Evolutionary conservation across 2,113 vertebrate species (phyloP).

Genomic region (Rhipidura dahli): DNA sequence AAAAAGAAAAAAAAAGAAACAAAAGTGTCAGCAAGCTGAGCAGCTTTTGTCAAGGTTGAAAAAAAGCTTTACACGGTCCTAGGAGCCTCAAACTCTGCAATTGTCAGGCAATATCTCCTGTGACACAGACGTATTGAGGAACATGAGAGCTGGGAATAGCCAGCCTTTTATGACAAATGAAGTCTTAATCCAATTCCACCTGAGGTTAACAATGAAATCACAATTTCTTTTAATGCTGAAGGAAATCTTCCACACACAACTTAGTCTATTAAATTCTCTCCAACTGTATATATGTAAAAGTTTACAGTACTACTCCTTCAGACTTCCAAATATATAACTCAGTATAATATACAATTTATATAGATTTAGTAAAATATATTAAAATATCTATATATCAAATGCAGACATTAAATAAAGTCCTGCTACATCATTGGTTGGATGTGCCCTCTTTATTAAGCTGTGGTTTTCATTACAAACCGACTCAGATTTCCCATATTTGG

Average conservation of each 20-base stretch:
- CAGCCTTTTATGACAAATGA: not conserved
- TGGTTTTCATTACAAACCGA: not conserved
- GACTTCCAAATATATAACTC: not conserved
- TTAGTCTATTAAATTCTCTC: not conserved
- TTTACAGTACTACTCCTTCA: not conserved
- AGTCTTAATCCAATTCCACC: not conserved
- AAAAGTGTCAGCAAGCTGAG: not conserved
- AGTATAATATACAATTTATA: not conserved
- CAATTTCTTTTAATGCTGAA: not conserved
- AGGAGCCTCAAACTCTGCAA: not conserved
- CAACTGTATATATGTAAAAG: not conserved
- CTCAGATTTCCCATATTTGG: not conserved
- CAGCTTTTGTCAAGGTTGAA: not conserved
- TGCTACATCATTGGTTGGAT: not conserved
- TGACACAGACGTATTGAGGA: not conserved
- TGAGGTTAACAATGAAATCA: not conserved
- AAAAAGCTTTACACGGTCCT: not conserved
- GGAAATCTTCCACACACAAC: not conserved
- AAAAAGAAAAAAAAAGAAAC: not conserved
- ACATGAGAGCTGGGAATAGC: not conserved
- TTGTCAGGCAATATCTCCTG: not conserved
- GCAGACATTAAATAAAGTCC: not conserved
- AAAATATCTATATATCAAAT: not conserved
- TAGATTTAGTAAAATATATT: not conserved
- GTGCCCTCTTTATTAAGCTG: not conserved